Evolutionary conservation across 2,888 invertebrate genomes (phyloP).

Genomic region (Nezara viridula): DNA sequence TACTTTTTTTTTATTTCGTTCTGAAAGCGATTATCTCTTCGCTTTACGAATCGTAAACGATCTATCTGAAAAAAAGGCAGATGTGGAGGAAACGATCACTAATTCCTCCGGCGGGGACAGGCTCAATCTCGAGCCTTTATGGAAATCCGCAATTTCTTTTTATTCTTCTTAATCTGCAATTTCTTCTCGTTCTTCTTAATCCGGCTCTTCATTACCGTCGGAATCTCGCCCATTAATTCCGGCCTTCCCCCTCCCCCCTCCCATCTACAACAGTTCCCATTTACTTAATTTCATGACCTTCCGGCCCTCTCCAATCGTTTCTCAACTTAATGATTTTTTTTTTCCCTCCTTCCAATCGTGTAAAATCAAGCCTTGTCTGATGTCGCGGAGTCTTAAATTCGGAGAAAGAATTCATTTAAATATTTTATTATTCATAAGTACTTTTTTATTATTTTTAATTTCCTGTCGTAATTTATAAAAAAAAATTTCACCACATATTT

Average conservation of each 20-base stretch:
- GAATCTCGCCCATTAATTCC: slow-evolving; percentile 53
- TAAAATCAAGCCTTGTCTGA: neutral
- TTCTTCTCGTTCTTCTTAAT: slow-evolving; percentile 52
- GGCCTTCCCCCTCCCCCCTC: neutral
- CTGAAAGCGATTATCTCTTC: neutral
- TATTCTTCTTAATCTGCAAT: slow-evolving; percentile 47
- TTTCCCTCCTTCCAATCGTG: slow-evolving; percentile 5
- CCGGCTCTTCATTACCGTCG: slow-evolving; percentile 51
- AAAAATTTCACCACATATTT: neutral
- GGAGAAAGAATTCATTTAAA: neutral
- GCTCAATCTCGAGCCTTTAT: slow-evolving; percentile 11
- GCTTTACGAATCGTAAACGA: neutral
- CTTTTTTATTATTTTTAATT: neutral
- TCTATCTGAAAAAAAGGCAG: neutral
- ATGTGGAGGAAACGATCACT: neutral
- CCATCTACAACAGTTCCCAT: slow-evolving; percentile 40
- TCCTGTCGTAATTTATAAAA: no score
- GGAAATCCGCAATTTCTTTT: slow-evolving; percentile 47
- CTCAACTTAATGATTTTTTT: slow-evolving; percentile 26
- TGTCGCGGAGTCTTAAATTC: neutral
- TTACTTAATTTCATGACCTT: slow-evolving; percentile 48
- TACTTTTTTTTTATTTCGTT: no score
- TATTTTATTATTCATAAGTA: neutral
- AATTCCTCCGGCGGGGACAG: neutral
- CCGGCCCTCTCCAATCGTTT: slow-evolving; percentile 18